A percentile compares a stretch with the other conserved stretches of the same genome.
phyloP scores from a whole-genome alignment of 2,888 invertebrate species.

The Petrolisthes manimaculis region DNA sequence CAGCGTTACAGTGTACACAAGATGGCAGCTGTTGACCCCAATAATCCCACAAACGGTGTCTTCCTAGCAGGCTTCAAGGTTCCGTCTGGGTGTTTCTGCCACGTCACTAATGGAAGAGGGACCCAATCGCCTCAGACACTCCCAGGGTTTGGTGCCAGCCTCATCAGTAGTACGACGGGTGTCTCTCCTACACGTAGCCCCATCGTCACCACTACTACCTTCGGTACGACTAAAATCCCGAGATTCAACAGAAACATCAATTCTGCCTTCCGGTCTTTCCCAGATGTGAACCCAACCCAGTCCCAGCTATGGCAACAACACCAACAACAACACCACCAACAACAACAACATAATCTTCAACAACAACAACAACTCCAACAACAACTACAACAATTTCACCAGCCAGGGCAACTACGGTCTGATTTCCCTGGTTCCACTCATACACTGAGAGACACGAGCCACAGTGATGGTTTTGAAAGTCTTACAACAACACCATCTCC shows the following conservation, averaged over 20 bases:
- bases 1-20: constrained; percentile 58
- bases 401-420: not conserved
- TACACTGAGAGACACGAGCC: not conserved
- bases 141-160: not conserved
- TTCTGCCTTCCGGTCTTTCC: constrained; percentile 18
- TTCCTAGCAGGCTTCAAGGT: constrained; percentile 56
- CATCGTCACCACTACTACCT: not conserved
- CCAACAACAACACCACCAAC: constrained; percentile 4
- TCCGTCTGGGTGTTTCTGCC: constrained; percentile 59
- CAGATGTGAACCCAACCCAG: not conserved
- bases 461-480: not conserved
- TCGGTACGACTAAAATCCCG: not conserved
- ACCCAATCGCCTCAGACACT: not conserved
- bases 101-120: constrained; percentile 25
- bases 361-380: not conserved
- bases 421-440: constrained; percentile 5
- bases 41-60: constrained; percentile 31
- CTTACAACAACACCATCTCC: not conserved
- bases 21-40: constrained; percentile 48
- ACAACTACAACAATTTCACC: not conserved
- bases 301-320: not conserved
- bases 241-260: constrained; percentile 30
- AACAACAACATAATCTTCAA: not conserved
- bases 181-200: not conserved
- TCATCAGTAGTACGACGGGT: not conserved